These are phyloP conservation scores for Platysternon megacephalum DNA, from an alignment of 2,113 vertebrate species.

Conservation along the genomic window DNA sequence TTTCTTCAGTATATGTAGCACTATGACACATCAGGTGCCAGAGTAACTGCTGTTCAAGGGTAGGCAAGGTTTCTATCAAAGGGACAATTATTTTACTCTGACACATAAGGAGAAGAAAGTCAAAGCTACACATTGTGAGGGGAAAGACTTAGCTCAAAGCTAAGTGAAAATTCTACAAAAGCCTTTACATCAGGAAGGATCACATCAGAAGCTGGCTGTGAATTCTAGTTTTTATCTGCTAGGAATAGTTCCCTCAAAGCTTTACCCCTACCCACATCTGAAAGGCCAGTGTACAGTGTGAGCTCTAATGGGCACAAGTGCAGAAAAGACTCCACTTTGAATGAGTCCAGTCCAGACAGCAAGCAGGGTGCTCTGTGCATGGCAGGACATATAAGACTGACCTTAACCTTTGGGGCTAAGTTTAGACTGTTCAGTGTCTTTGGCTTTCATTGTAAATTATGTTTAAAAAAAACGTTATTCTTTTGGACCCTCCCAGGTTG, in stretches of 20 bases:
- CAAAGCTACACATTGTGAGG: background rate
- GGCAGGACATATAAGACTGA: rapidly evolving
- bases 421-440: background rate
- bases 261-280: background rate
- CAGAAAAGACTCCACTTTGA: rapidly evolving
- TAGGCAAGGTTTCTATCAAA: conserved; percentile 66
- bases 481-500: background rate
- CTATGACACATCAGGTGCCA: conserved; percentile 49
- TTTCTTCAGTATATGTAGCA: conserved; percentile 64
- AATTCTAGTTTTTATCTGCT: background rate
- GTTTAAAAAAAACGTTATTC: background rate
- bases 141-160: conserved; percentile 44
- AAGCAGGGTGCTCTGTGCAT: rapidly evolving
- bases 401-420: rapidly evolving
- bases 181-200: conserved; percentile 5
- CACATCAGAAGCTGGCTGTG: conserved; percentile 1
- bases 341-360: rapidly evolving
- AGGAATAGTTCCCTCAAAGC: background rate
- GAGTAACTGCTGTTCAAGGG: conserved; percentile 61
- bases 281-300: rapidly evolving
- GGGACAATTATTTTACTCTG: conserved; percentile 58
- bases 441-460: background rate
- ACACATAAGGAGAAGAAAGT: conserved; percentile 62
- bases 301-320: rapidly evolving
- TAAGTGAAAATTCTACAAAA: conserved; percentile 44